Evolutionary conservation across 2,797 vertebrate species (phyloP), one percentile per base, ranked within the genome.

Genomic region (Myotis myotis): DNA sequence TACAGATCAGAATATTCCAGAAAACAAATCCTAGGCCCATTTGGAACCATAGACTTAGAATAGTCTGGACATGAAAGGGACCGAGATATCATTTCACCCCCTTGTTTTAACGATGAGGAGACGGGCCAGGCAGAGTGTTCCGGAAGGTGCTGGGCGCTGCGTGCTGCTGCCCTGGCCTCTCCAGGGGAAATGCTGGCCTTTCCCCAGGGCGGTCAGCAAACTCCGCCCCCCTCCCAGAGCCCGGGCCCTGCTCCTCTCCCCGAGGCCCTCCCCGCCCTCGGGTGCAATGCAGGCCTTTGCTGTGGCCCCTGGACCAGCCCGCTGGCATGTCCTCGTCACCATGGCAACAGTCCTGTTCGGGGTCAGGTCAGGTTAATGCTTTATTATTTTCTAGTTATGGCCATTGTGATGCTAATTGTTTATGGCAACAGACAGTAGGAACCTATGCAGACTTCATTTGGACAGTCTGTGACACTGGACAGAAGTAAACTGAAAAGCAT

Each of bases 381-480:
- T 78, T 80, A 91, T 93, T 95, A 87, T 92, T 91, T 90, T 83
- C 89, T 81, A 38, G 33, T 87, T 91, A 83, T 30, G 57, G 75
- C 8, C 2, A 94, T 81, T 91, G 28, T 66, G n/a, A 93, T 72
- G 71, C 62, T 89, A 53, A 78, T 89, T 53, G 92, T 90, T 96
- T 49, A 33, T 70, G 95, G 72, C 36, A 84, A 93, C 82, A 64
- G 76, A 91, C 38, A 91, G 3, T 49, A 74, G 82, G 62, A 97
- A 88, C 20, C 33, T 33, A 20, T 38, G 44, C 62, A 93, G 87
- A 86, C 60, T 93, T 88, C 55, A 51, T 90, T 93, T 75, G 70
- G 28, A 89, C 84, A 78, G 70, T 36, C 86, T 71, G 78, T 80
- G 92, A 68, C 68, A 71, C 91, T 89, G 78, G 70, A 82, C 38